phyloP scores from a whole-genome alignment of 1,140 invertebrate species.

The Centruroides sculpturatus region DNA sequence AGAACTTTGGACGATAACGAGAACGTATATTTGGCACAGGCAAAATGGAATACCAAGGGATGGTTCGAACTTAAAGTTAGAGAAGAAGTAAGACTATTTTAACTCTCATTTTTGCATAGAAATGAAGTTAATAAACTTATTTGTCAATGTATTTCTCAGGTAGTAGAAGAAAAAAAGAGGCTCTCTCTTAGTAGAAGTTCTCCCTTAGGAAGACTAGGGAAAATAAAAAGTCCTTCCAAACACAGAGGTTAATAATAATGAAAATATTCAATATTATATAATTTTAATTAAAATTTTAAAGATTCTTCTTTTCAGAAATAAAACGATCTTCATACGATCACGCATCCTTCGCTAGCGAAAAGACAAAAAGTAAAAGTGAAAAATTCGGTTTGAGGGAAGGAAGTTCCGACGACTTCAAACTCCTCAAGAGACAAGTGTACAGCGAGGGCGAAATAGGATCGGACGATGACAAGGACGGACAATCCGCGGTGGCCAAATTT shows the following conservation, averaged over 20 bases:
- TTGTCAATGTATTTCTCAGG: neutral
- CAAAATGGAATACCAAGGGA: conserved; percentile 74
- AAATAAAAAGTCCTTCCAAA: conserved; percentile 1
- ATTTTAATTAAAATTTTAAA: neutral
- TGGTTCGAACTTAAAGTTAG: conserved; percentile 41
- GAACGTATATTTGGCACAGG: conserved; percentile 74
- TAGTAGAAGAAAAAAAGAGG: conserved; percentile 1
- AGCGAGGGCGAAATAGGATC: conserved; percentile 6
- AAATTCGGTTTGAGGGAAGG: too few species aligned
- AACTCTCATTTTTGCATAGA: neutral
- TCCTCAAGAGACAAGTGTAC: conserved; percentile 4
- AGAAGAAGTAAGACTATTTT: conserved; percentile 18
- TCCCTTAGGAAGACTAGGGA: conserved; percentile 5
- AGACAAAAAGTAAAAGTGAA: too few species aligned
- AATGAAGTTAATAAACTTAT: too few species aligned
- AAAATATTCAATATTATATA: neutral
- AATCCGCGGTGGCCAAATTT: conserved; percentile 5
- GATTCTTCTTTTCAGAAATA: neutral
- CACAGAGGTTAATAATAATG: neutral
- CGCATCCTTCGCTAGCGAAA: too few species aligned
- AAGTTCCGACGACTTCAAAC: neutral
- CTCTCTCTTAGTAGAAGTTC: neutral
- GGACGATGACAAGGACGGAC: neutral
- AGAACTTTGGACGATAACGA: conserved; percentile 65
- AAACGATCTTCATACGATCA: neutral